phyloP scores from a whole-genome alignment of 2,888 invertebrate genomes.

The Meloe dianella region DNA sequence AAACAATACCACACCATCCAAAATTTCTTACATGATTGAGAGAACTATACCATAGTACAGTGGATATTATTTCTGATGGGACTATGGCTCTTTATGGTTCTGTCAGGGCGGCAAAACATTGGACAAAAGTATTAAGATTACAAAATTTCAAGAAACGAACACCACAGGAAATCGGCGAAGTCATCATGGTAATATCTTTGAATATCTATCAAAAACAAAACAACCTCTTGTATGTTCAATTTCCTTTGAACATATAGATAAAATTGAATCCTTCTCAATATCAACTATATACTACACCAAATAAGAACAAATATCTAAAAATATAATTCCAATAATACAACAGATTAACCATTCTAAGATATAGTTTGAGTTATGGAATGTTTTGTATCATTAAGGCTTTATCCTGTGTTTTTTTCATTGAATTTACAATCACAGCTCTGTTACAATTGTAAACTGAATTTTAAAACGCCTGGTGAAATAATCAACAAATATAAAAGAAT shows the following conservation, averaged over 20 bases:
- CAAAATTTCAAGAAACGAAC: constrained; percentile 56
- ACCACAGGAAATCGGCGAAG: constrained; percentile 58
- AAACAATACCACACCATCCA: neutral
- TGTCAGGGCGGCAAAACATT: constrained; percentile 57
- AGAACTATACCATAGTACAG: constrained; percentile 24
- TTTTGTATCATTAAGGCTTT: neutral
- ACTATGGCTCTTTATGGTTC: constrained; percentile 52
- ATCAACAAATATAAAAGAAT: neutral
- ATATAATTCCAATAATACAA: too few relatives aligned
- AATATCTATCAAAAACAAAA: neutral
- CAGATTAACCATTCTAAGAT: neutral
- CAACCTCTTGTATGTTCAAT: too few relatives aligned
- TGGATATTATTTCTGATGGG: constrained; percentile 44
- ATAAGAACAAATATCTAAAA: too few relatives aligned
- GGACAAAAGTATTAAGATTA: constrained; percentile 59
- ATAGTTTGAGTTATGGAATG: neutral
- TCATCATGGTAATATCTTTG: constrained; percentile 46
- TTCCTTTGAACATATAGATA: too few relatives aligned
- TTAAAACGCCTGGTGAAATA: neutral
- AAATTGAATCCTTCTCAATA: too few relatives aligned
- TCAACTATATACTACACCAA: too few relatives aligned
- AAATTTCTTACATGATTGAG: neutral
- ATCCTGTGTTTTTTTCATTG: neutral
- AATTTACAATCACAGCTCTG: neutral
- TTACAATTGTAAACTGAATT: neutral